Base-by-base conservation (phyloP, 1,140 invertebrate species). In the Probaryconus sp. region DNA sequence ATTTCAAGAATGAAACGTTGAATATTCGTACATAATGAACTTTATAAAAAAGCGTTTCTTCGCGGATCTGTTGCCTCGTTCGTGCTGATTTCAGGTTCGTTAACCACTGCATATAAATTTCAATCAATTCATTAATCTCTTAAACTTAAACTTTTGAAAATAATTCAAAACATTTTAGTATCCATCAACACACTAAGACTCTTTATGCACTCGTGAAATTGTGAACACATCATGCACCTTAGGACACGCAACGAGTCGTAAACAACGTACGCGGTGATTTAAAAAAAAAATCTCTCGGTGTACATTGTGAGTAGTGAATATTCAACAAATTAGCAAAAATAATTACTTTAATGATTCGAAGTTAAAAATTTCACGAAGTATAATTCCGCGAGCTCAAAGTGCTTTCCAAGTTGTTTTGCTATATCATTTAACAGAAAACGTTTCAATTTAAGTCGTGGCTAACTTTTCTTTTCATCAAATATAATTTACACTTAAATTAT, bases 91-190 rank as follows among this genome's bases (percentile, higher is more conserved):
- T 69, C 42, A 40, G 17, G 48, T 48, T 60, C 48, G 30, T 33
- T 30, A 70, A 50, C 63, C 38, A 70, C 47, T 40, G 56, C 40
- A 14, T 45, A 71, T 64, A 71, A 71, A 71, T 71, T 43, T 58
- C 35, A 63, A 64, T 58, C 68, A 71, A 63, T 71, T 64, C 42
- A 71, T 63, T 56, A 63, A 64, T 63, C 58, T 61, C 50, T 30
- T 30, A 9, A n/a, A n/a, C 3, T 7, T 28, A 42, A 55, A 58
- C 68, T 71, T 63, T 61, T 40, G 42, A 43, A 48, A 71, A 71
- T 50, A 63, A 58, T 58, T 58, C 50, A 69, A 5, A 3, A 51
- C 58, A 64, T 71, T 71, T 63, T 58, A 71, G 28, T 64, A 71
- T 43, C 28, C 21, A 28, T 64, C 58, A 63, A 50, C 31, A 38